A percentile compares a stretch with the other conserved stretches of the same genome.
Evolutionary conservation across 2,888 invertebrate species (phyloP).

Genomic region (Drosophila seclusa): DNA sequence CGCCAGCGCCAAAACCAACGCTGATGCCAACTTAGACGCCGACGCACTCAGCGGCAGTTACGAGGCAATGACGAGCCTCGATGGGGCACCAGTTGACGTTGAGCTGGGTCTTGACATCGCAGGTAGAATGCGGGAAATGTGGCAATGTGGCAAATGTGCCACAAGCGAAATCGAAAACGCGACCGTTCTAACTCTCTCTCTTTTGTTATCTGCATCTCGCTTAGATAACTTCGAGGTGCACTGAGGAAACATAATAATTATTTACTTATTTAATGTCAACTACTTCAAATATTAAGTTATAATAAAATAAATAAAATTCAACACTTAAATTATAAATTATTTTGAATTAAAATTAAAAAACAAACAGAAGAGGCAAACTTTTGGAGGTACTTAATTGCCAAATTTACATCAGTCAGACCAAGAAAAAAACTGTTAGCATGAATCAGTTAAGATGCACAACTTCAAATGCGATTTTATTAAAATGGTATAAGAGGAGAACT

Average conservation of each 20-base stretch:
- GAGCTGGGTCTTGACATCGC: constrained; percentile 48
- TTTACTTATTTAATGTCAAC: not conserved
- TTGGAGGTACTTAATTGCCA: too few relatives aligned
- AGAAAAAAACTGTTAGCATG: not conserved
- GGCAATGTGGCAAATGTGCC: constrained; percentile 49
- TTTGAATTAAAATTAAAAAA: not conserved
- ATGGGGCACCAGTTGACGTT: constrained; percentile 50
- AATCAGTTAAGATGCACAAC: not conserved
- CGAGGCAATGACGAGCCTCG: constrained; percentile 67
- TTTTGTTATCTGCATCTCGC: constrained; percentile 4
- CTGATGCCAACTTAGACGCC: constrained; percentile 9
- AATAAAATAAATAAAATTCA: not conserved
- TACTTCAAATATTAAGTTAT: not conserved
- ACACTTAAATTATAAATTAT: not conserved
- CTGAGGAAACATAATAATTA: not conserved
- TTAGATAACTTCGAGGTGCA: constrained; percentile 26
- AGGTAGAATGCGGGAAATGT: constrained; percentile 48
- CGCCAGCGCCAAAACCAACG: constrained; percentile 18
- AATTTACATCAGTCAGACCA: not conserved
- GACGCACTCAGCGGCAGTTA: constrained; percentile 29
- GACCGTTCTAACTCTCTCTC: constrained; percentile 39
- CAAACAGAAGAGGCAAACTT: too few relatives aligned
- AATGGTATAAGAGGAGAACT: not conserved
- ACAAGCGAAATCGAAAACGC: constrained; percentile 71
- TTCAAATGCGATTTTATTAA: not conserved